Percentiles rank a stretch among this genome's conserved stretches.
These are phyloP conservation scores for Rhorus exstirpatorius DNA, from an alignment of 2,888 invertebrate genomes.

Conservation along the genomic window DNA sequence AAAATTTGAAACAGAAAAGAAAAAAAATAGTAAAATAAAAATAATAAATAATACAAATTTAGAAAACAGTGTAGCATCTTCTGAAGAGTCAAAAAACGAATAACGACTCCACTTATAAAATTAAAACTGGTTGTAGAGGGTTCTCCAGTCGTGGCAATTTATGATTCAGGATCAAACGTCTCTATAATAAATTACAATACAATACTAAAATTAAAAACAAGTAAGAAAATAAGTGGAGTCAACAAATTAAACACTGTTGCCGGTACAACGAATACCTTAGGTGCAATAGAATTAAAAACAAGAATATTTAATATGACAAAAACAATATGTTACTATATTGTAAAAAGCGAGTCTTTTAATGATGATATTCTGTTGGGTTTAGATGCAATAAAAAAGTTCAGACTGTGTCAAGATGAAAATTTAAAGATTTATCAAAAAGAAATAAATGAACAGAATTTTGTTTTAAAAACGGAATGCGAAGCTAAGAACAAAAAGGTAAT, in stretches of 20 bases:
- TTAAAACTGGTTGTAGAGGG: too few relatives aligned
- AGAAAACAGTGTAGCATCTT: too few relatives aligned
- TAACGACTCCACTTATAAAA: too few relatives aligned
- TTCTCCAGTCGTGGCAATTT: too few relatives aligned
- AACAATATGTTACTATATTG: conserved; percentile 12
- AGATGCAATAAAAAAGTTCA: conserved; percentile 56
- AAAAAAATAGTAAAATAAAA: too few relatives aligned
- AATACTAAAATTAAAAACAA: conserved; percentile 17
- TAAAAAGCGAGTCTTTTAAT: conserved; percentile 51
- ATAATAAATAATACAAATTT: too few relatives aligned
- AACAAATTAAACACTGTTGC: conserved; percentile 53
- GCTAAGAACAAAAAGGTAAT: background rate
- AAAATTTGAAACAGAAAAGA: too few relatives aligned
- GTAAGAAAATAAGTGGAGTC: conserved; percentile 49
- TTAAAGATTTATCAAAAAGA: conserved; percentile 39
- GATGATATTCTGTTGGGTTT: conserved; percentile 51
- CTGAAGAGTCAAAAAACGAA: too few relatives aligned
- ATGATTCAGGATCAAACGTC: too few relatives aligned
- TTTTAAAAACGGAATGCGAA: background rate
- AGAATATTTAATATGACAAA: conserved; percentile 25
- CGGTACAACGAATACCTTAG: conserved; percentile 44
- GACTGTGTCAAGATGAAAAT: conserved; percentile 59
- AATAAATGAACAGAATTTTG: background rate
- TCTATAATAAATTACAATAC: too few relatives aligned
- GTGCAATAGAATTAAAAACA: conserved; percentile 17